These are phyloP conservation scores for Plecturocebus donacophilus DNA, from an alignment of 2,113 vertebrate species.

Conservation along the genomic window DNA sequence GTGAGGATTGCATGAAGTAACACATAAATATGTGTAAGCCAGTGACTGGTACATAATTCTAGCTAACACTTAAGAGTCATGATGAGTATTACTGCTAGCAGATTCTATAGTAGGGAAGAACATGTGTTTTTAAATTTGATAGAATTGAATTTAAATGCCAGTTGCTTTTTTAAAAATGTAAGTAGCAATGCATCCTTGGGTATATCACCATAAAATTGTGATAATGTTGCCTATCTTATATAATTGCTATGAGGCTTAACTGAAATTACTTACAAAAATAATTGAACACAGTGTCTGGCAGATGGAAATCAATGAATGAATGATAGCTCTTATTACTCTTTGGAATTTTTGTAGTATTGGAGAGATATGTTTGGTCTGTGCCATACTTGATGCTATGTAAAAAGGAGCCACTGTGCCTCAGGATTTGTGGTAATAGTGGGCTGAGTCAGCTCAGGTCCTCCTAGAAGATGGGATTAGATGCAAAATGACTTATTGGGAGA, in stretches of 20 bases:
- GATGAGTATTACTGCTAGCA: background rate
- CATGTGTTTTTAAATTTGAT: slow-evolving; percentile 18
- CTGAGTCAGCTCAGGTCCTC: background rate
- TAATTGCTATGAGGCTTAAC: slow-evolving; percentile 14
- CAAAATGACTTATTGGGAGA: slow-evolving; percentile 12
- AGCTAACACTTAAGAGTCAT: slow-evolving; percentile 4
- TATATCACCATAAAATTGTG: slow-evolving; percentile 36
- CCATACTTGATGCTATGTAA: background rate
- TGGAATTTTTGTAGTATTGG: slow-evolving; percentile 3
- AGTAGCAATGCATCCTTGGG: slow-evolving; percentile 16
- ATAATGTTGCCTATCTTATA: slow-evolving; percentile 25
- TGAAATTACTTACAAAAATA: slow-evolving; percentile 53
- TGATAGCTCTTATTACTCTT: slow-evolving; percentile 12
- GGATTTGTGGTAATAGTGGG: background rate
- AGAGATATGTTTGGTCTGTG: background rate
- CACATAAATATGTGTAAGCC: background rate
- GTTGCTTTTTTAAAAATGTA: background rate
- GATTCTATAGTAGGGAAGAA: background rate
- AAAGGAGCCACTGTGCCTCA: background rate
- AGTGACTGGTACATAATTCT: background rate
- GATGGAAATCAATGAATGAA: slow-evolving; percentile 33
- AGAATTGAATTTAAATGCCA: slow-evolving; percentile 38
- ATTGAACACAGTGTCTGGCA: background rate
- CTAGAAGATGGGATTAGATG: background rate
- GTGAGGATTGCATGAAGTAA: background rate